Base-by-base conservation (phyloP, 2,888 invertebrate species). In the Caenorhabditis zanzibari region DNA sequence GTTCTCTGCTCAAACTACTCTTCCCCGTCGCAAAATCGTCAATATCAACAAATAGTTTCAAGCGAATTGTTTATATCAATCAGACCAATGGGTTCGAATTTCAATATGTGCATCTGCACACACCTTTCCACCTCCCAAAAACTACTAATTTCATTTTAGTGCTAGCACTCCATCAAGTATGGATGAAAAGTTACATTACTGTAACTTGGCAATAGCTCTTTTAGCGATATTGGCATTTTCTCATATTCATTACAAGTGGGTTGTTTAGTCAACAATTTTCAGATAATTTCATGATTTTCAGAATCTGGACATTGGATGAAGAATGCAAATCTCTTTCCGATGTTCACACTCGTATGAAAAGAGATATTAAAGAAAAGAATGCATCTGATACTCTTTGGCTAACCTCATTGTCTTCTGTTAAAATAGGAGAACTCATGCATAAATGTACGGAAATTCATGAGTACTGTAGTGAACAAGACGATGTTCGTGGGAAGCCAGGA, bases 401-500 rank as follows among this genome's bases (percentile, higher is more conserved):
- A 61, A 87, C 89, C 0, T 89, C 89, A 1, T 73, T 89, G 9
- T 89, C 89, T 3, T 85, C 81, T 38, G 86, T 89, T 41, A 88
- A 88, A 77, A 90, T 91, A 73, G 82, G 87, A 69, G 91, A 91
- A 38, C 80, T 92, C 52, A 81, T 92, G 73, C 87, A 89, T 32
- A 89, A 90, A 74, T 92, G 92, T 73, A 71, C 90, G 24, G 90
- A 90, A 22, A 73, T 92, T 5, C 92, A 92, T 71, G 82, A 90
- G 47, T 92, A 90, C 80, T 92, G 92, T 71, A 89, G 90, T 14
- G 89, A 90, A 9, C 84, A 86, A n/a, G 81, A 73, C 4, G 85
- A 88, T 41, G 75, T 87, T 12, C 56, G 73, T 12, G 88, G 88
- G 2, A 76, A 72, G 10, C 81, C 82, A 0, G 87, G 88, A 10